Evolutionary conservation across 2,797 vertebrate species (phyloP).

Genomic region (Naso thynnoides): DNA sequence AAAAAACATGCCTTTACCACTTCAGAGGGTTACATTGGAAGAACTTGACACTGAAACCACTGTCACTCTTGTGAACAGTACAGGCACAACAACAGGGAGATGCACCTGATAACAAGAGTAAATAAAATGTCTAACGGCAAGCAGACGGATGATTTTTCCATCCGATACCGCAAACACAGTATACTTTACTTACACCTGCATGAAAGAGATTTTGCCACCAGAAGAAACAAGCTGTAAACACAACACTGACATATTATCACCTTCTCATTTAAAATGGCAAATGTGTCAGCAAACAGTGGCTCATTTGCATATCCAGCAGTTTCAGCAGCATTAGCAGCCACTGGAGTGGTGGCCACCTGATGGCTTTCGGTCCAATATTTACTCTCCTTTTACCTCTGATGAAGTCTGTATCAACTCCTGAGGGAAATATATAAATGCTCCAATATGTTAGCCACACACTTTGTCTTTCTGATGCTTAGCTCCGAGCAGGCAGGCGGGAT

Average conservation of each 20-base stretch:
- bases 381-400: not conserved
- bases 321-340: not conserved
- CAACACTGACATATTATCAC: not conserved
- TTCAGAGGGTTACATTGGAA: not conserved
- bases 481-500: not conserved
- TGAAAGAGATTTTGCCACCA: not conserved
- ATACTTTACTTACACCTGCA: not conserved
- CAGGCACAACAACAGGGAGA: not conserved
- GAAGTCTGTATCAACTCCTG: not conserved
- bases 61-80: not conserved
- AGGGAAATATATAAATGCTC: not conserved
- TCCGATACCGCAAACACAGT: not conserved
- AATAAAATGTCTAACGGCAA: not conserved
- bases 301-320: not conserved
- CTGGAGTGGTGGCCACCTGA: not conserved
- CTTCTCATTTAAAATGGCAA: not conserved
- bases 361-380: not conserved
- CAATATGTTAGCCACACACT: not conserved
- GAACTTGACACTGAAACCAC: constrained; percentile 1
- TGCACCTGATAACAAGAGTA: not conserved
- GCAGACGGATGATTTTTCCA: not conserved
- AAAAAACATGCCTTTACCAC: not conserved
- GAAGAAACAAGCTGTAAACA: not conserved
- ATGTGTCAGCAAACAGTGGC: not conserved
- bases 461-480: not conserved